Evolutionary conservation across 2,888 invertebrate genomes (phyloP), one percentile per base, ranked within the genome.

Genomic region (Apomyelois bistriatella): DNA sequence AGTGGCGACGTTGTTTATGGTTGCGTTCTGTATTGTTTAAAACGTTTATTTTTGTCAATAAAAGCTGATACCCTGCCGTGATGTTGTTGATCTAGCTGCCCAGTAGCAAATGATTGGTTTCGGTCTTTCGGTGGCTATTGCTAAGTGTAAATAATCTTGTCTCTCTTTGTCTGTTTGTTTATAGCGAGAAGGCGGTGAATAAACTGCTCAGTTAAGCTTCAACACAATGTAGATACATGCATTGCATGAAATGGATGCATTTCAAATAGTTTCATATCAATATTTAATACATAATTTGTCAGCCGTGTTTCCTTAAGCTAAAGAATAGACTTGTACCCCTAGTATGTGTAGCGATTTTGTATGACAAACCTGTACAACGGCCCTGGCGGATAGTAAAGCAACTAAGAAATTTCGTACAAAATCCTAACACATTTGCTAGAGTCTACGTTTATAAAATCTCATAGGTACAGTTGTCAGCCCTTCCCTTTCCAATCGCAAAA

Each of bases 71-170:
- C 56, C 87, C 76, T 75, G 87, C 13, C 76, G 61, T 70, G 59
- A 68, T 71, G 61, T 73, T 82, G 81, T 82, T 77, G 74, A 71
- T 76, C 64, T 64, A 58, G 77, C 76, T 32, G 32, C 9, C 85
- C 86, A 70, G 88, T 88, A 88, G 88, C 88, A 76, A 79, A 86
- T 87, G 67, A 88, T 89, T 88, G 77, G 86, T 77, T 81, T 85
- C 86, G 87, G 87, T 84, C 85, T 77, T 81, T 85, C 86, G 87
- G 87, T 84, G 54, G 72, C 79, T 63, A 78, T 85, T 82, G 62
- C 65, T 71, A 72, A 72, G 77, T 82, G 82, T 87, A 85, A 86
- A 88, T 88, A 85, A 86, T 84, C 73, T 82, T 73, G 69, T 74
- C 54, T 58, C 54, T 54, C 57, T 60, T 66, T 70, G 64, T 76